A percentile compares a stretch with the other conserved stretches of the same genome.
Conservation (phyloP, 2,888 invertebrate species). For the Calameuta idolon region DNA sequence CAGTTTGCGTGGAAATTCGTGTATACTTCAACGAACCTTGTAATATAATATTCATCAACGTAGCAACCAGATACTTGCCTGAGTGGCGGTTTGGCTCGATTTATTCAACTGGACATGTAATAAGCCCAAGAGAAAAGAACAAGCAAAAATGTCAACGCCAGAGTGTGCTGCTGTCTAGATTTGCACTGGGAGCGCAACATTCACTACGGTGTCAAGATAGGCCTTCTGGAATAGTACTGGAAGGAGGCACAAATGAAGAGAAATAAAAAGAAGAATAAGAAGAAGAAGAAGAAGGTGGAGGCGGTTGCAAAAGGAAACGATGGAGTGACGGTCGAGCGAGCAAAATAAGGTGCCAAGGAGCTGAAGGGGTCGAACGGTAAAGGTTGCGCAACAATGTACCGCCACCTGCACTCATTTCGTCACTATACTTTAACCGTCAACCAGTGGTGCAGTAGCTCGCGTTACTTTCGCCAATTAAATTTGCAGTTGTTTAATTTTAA, state of each 20-base stretch:
- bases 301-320: constrained; percentile 13
- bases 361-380: constrained; percentile 6
- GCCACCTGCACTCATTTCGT: constrained; percentile 57
- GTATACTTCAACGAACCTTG: background rate
- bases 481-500: constrained; percentile 47
- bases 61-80: background rate
- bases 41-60: constrained; percentile 5
- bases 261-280: background rate
- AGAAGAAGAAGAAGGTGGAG: constrained; percentile 8
- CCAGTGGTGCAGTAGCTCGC: constrained; percentile 32
- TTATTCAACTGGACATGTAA: constrained; percentile 1
- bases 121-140: constrained; percentile 20
- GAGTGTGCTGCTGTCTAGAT: constrained; percentile 23
- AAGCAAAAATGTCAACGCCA: constrained; percentile 21
- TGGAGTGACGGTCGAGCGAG: constrained; percentile 11
- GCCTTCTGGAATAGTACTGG: too few species aligned
- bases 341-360: constrained; percentile 23
- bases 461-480: constrained; percentile 57
- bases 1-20: background rate
- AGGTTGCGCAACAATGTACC: constrained; percentile 50
- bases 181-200: constrained; percentile 32
- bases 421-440: constrained; percentile 44
- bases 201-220: constrained; percentile 25
- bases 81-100: constrained; percentile 6
- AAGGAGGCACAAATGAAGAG: background rate